A percentile compares a stretch with the other conserved stretches of the same genome.
Evolutionary conservation across 2,797 vertebrate genomes (phyloP).

Genomic region (Smutsia gigantea): DNA sequence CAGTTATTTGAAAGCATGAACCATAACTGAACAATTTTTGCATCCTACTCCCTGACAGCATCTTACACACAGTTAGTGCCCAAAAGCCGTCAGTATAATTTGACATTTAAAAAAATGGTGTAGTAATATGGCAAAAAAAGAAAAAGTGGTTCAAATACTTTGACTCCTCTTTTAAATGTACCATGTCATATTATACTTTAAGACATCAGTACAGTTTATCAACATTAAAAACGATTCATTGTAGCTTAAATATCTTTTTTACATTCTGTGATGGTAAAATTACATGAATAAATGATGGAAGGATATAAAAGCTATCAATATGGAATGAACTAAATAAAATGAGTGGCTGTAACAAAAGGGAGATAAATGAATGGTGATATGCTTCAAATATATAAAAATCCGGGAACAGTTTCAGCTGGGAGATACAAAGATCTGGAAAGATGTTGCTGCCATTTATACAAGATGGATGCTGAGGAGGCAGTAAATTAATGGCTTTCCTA

Average conservation of each 20-base stretch:
- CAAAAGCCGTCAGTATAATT: not conserved
- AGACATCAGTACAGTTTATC: not conserved
- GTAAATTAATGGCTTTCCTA: not conserved
- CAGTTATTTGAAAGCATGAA: not conserved
- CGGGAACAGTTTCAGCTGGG: not conserved
- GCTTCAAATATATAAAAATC: not conserved
- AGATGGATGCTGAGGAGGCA: not conserved
- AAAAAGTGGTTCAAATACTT: not conserved
- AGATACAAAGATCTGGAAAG: not conserved
- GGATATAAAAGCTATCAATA: not conserved
- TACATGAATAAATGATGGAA: not conserved
- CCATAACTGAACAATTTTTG: not conserved
- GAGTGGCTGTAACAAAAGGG: not conserved
- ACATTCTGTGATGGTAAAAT: not conserved
- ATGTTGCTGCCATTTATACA: not conserved
- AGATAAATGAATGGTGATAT: not conserved
- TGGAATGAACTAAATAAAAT: not conserved
- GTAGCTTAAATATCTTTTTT: not conserved
- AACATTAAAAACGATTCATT: not conserved
- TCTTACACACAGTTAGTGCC: not conserved
- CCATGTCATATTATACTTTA: not conserved
- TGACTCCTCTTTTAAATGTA: not conserved
- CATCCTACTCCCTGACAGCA: not conserved
- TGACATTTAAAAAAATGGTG: not conserved
- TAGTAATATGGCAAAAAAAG: not conserved